Evolutionary conservation across 2,888 invertebrate genomes (phyloP).

Genomic region (Amphipyra berbera): DNA sequence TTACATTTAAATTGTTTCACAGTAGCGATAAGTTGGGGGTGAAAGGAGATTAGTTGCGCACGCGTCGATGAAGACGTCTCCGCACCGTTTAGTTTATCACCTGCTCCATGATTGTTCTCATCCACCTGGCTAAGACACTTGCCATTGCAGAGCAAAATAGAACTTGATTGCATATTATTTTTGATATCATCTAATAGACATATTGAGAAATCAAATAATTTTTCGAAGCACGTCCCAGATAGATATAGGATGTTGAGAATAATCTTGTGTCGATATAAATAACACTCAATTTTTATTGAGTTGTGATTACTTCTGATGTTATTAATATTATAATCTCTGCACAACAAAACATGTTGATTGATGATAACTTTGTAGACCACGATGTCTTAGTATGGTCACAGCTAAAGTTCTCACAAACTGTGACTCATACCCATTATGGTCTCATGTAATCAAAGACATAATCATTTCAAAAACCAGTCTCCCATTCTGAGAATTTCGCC

Average conservation of each 20-base stretch:
- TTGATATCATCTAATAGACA: conserved; percentile 5
- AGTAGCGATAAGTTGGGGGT: conserved; percentile 70
- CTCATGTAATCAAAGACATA: conserved; percentile 65
- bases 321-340: not conserved
- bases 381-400: conserved; percentile 7
- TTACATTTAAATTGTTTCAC: conserved; percentile 69
- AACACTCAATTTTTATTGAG: not conserved
- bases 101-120: conserved; percentile 68
- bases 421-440: conserved; percentile 66
- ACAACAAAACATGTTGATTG: conserved; percentile 20
- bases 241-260: not conserved
- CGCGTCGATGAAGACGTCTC: conserved; percentile 81
- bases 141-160: conserved; percentile 64
- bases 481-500: conserved; percentile 66
- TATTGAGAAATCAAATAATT: conserved; percentile 9
- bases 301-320: too few relatives aligned
- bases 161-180: conserved; percentile 53
- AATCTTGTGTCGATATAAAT: not conserved
- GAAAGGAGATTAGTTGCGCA: conserved; percentile 80
- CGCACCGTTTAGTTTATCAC: conserved; percentile 70
- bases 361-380: conserved; percentile 25
- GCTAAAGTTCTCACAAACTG: conserved; percentile 60
- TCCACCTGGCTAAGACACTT: conserved; percentile 73
- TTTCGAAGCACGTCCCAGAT: not conserved
- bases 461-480: conserved; percentile 63